Evolutionary conservation across 1,140 invertebrate species (phyloP), one percentile per base, ranked within the genome.

Genomic region (Neodiprion lecontei): DNA sequence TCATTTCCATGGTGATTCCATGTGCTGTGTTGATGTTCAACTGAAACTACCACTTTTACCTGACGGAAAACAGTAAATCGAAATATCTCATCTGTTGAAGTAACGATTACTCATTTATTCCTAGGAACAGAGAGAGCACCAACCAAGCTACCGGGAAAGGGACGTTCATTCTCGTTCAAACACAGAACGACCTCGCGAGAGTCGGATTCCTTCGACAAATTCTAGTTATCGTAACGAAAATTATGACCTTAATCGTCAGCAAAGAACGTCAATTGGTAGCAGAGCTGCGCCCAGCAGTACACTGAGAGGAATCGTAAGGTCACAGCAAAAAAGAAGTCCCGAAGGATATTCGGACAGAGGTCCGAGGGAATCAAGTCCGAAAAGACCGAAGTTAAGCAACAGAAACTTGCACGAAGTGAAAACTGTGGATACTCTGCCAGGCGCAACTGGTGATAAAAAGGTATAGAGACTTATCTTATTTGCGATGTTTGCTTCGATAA

Each of bases 81-180:
- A 65, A 65, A 53, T 40, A 72, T 23, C 8, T 69, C 12, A 47
- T 40, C 28, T 40, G 8, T 68, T 69, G 49, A 68, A 47, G 48
- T 74, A 47, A 21, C 68, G 47, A 72, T 50, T 65, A 50, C n/a
- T 10, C 75, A 71, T 9, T 77, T 70, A 61, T 69, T 69, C 50
- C 50, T 17, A 87, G 83, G 82, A 85, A 69, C 80, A 84, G 48
- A 82, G 79, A 78, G 80, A 77, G 72, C 73, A 76, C 67, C 80
- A 82, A 12, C 79, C 81, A 74, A 83, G 70, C 78, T 86, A 87
- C 79, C 81, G 87, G 17, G 87, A 88, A 17, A 82, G 81, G 79
- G 86, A 87, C 23, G 76, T 80, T 28, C 74, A 77, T 9, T 68
- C 82, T 1, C 79, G 84, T 67, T 14, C 79, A 7, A 79, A 82